Evolutionary conservation across 1,140 invertebrate genomes (phyloP).

Genomic region (Camponotus pennsylvanicus): DNA sequence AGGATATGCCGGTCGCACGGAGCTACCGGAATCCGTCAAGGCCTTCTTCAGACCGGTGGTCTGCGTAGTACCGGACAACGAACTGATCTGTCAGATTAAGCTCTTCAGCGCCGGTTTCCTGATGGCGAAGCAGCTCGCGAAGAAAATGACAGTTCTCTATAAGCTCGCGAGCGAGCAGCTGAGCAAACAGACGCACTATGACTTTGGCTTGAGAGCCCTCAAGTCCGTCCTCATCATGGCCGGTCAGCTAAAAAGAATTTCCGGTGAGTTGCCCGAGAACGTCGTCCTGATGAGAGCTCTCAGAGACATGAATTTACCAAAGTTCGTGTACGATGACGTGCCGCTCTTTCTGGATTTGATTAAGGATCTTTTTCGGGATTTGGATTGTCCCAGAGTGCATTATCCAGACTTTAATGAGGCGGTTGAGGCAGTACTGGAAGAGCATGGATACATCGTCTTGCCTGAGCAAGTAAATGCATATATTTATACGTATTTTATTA

Average conservation of each 20-base stretch:
- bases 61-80: slow-evolving; percentile 95
- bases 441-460: slow-evolving; percentile 91
- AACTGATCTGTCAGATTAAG: slow-evolving; percentile 96
- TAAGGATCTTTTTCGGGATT: slow-evolving; percentile 94
- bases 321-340: slow-evolving; percentile 96
- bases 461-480: slow-evolving; percentile 89
- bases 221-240: slow-evolving; percentile 96
- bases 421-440: slow-evolving; percentile 89
- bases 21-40: slow-evolving; percentile 96
- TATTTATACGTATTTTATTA: not conserved
- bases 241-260: slow-evolving; percentile 92
- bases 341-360: slow-evolving; percentile 95
- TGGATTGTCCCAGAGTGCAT: slow-evolving; percentile 93
- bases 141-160: slow-evolving; percentile 97
- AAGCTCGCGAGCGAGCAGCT: slow-evolving; percentile 94
- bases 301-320: slow-evolving; percentile 96
- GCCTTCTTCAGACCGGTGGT: slow-evolving; percentile 96
- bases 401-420: slow-evolving; percentile 95
- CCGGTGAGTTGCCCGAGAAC: slow-evolving; percentile 92
- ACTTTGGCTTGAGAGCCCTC: slow-evolving; percentile 96
- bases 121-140: slow-evolving; percentile 94
- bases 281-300: slow-evolving; percentile 95
- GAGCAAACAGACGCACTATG: slow-evolving; percentile 97
- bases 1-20: slow-evolving; percentile 95
- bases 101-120: slow-evolving; percentile 96